Conservation (phyloP, 2,888 invertebrate genomes). For the Limnephilus lunatus region DNA sequence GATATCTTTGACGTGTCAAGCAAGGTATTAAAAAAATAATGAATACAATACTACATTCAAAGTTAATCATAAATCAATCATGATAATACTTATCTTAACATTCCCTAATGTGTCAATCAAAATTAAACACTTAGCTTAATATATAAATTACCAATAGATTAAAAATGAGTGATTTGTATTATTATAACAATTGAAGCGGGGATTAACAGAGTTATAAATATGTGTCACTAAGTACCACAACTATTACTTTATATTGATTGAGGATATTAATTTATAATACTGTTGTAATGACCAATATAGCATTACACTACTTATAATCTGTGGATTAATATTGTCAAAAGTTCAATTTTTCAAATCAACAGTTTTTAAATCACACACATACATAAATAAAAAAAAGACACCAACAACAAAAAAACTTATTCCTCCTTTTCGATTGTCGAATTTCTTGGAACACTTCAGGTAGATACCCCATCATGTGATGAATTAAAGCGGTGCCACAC, state of each 20-base stretch:
- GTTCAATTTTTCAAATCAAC: no score
- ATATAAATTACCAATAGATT: neutral
- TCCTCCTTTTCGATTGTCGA: neutral
- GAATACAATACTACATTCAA: neutral
- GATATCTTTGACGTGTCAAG: neutral
- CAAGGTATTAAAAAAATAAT: neutral
- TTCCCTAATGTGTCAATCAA: neutral
- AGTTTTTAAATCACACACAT: no score
- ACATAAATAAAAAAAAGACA: neutral
- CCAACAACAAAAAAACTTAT: neutral
- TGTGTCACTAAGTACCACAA: neutral
- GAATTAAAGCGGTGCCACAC: no score
- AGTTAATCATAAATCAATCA: neutral
- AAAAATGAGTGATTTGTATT: neutral
- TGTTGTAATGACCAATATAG: neutral
- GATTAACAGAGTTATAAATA: neutral
- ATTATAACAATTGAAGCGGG: neutral
- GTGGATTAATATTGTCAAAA: neutral
- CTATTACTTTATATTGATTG: neutral
- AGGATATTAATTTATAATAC: neutral
- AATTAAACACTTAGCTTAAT: neutral
- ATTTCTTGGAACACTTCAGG: neutral
- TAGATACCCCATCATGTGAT: no score
- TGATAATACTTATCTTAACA: neutral
- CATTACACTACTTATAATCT: neutral